Conservation (phyloP, 2,113 vertebrate species). For the Hippocampus guttulatus region DNA sequence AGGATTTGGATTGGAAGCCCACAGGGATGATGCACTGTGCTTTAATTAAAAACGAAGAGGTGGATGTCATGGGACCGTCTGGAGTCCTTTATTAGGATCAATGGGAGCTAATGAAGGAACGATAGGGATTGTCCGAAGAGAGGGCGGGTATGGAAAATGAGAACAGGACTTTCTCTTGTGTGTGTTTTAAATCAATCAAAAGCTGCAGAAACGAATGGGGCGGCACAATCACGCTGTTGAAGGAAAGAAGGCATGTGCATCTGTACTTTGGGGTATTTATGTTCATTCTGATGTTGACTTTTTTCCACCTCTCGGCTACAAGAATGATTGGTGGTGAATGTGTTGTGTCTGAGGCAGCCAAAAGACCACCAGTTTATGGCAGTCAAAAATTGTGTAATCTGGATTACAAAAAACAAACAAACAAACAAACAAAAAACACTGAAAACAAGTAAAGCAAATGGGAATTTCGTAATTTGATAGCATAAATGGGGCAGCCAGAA, state of each 20-base stretch:
- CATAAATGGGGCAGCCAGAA: too few relatives aligned
- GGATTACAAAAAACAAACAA: too few relatives aligned
- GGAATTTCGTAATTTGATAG: too few relatives aligned
- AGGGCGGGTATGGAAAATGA: constrained; percentile 32
- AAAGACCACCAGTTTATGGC: too few relatives aligned
- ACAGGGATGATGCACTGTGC: constrained; percentile 42
- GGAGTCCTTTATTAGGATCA: constrained; percentile 57
- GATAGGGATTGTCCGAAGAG: constrained; percentile 37
- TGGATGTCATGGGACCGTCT: constrained; percentile 43
- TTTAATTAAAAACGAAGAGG: constrained; percentile 50
- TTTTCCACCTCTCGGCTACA: too few relatives aligned
- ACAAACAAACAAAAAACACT: too few relatives aligned
- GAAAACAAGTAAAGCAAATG: too few relatives aligned
- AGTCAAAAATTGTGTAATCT: too few relatives aligned
- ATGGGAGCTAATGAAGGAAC: constrained; percentile 59
- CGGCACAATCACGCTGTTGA: background rate
- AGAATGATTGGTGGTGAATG: too few relatives aligned
- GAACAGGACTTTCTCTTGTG: background rate
- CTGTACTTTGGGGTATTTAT: too few relatives aligned
- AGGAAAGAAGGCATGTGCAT: background rate
- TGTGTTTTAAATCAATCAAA: constrained; percentile 20
- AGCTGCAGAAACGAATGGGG: background rate
- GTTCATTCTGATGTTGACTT: too few relatives aligned
- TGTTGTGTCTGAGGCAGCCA: too few relatives aligned
- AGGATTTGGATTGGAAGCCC: constrained; percentile 31